Conservation (phyloP, 1,140 invertebrate genomes). For the Drosophila erecta region DNA sequence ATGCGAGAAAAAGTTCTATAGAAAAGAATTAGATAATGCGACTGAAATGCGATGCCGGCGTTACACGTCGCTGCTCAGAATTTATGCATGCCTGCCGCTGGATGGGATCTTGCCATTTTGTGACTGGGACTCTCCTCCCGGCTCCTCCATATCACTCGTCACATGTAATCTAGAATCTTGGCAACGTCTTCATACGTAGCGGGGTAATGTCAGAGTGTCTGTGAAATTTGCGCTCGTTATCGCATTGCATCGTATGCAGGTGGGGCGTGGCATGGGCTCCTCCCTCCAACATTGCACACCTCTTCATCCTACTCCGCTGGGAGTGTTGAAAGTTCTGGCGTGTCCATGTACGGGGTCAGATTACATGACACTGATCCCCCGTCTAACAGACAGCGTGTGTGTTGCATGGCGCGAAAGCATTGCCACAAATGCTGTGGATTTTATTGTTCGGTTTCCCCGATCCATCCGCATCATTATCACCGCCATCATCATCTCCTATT, state of each 20-base stretch:
- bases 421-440: slow-evolving; percentile 63
- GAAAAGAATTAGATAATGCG: slow-evolving; percentile 76
- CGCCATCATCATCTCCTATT: slow-evolving; percentile 36
- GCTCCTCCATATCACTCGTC: slow-evolving; percentile 42
- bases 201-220: slow-evolving; percentile 70
- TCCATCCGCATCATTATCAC: slow-evolving; percentile 25
- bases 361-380: slow-evolving; percentile 80
- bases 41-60: slow-evolving; percentile 78
- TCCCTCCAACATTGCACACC: neutral
- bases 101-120: slow-evolving; percentile 12
- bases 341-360: slow-evolving; percentile 82
- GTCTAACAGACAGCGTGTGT: slow-evolving; percentile 69
- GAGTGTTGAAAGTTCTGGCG: slow-evolving; percentile 82
- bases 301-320: slow-evolving; percentile 2
- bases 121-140: neutral
- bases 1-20: slow-evolving; percentile 45
- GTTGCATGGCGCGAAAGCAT: slow-evolving; percentile 67
- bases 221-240: slow-evolving; percentile 80
- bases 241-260: slow-evolving; percentile 62
- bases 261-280: slow-evolving; percentile 27
- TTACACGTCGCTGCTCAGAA: slow-evolving; percentile 73
- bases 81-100: slow-evolving; percentile 71
- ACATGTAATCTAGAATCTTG: slow-evolving; percentile 80
- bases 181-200: slow-evolving; percentile 79
- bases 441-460: slow-evolving; percentile 36